Evolutionary conservation across 2,888 invertebrate genomes (phyloP).

Genomic region (Hydrotaea cyrtoneurina): DNA sequence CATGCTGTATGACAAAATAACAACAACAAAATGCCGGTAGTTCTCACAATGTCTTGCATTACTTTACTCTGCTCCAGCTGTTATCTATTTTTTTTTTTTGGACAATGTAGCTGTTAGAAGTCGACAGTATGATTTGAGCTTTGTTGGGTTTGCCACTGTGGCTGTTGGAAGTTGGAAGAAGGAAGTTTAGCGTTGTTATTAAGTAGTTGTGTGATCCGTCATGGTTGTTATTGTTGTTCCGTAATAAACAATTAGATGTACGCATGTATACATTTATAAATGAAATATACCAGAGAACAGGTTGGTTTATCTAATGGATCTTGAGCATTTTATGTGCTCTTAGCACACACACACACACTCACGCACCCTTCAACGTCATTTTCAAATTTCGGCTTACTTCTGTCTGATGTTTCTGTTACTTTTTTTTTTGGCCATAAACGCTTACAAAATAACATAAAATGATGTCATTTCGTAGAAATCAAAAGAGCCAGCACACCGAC

Average conservation of each 20-base stretch:
- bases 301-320: conserved; percentile 8
- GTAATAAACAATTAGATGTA: conserved; percentile 42
- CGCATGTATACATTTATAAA: neutral
- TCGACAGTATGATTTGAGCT: neutral
- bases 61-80: neutral
- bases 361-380: neutral
- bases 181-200: conserved; percentile 32
- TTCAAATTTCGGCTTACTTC: neutral
- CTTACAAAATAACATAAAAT: conserved; percentile 28
- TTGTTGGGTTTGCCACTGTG: neutral
- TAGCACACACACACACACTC: conserved; percentile 36
- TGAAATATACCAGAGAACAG: conserved; percentile 28
- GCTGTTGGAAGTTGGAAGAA: neutral
- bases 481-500: neutral
- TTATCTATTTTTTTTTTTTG: neutral
- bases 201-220: neutral
- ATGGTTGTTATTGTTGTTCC: conserved; percentile 19
- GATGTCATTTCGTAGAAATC: conserved; percentile 53
- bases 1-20: neutral
- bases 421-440: neutral
- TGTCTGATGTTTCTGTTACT: neutral
- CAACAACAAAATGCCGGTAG: conserved; percentile 19
- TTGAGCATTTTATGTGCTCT: neutral
- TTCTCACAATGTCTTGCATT: conserved; percentile 6
- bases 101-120: neutral